Conservation (phyloP, 37 sponge, comb jelly and placozoan species). For the Axinella damicornis region DNA sequence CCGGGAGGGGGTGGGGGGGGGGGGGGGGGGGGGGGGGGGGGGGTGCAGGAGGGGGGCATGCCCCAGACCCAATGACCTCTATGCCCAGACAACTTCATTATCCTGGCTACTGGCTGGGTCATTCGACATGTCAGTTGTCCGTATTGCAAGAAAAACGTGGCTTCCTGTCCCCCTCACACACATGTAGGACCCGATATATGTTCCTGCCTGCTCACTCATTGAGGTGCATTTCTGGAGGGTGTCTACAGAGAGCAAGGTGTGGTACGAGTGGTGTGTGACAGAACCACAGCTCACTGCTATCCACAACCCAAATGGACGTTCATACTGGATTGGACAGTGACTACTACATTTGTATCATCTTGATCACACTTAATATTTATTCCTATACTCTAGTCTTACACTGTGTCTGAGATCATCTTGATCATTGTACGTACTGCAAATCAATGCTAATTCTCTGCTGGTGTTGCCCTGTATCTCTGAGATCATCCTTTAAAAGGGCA, state of each 20-base stretch:
- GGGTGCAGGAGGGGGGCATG: too few relatives aligned
- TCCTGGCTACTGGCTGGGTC: neutral
- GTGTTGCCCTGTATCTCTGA: too few relatives aligned
- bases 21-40: too few relatives aligned
- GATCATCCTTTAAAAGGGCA: too few relatives aligned
- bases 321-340: slow-evolving; percentile 93
- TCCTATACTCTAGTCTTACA: too few relatives aligned
- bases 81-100: neutral
- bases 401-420: too few relatives aligned
- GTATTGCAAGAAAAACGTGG: neutral
- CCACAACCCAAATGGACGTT: slow-evolving; percentile 90
- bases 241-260: slow-evolving; percentile 76
- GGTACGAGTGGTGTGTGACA: slow-evolving; percentile 97
- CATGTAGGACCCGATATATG: slow-evolving; percentile 67
- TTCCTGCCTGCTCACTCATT: slow-evolving; percentile 38
- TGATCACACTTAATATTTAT: too few relatives aligned
- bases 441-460: too few relatives aligned
- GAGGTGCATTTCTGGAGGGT: slow-evolving; percentile 85
- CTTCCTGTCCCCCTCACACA: neutral
- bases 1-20: too few relatives aligned
- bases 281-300: slow-evolving; percentile 65
- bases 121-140: neutral
- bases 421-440: too few relatives aligned
- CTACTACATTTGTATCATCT: neutral
- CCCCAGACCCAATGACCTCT: too few relatives aligned